Percentiles rank a stretch among this genome's conserved stretches.
Conservation (phyloP, 2,113 vertebrate species). For the Apodemus sylvaticus region DNA sequence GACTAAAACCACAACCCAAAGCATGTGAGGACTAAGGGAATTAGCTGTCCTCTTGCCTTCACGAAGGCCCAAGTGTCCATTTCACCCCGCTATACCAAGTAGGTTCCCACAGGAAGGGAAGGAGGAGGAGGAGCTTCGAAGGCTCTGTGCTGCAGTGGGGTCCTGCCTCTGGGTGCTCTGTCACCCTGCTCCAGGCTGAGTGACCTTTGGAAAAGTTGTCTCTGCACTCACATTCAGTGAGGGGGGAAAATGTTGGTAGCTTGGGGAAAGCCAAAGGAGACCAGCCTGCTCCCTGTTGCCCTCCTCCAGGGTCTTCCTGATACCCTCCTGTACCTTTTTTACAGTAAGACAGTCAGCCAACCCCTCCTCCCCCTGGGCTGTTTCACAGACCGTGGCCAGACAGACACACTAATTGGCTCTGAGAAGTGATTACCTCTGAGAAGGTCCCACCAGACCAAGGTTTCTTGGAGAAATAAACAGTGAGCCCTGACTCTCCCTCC, state of each 20-base stretch:
- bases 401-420: conserved; percentile 63
- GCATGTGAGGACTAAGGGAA: background rate
- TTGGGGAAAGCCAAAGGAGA: background rate
- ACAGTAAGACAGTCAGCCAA: background rate
- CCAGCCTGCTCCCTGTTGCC: no score
- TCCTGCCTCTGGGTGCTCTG: background rate
- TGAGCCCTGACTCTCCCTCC: background rate
- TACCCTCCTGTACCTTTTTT: background rate
- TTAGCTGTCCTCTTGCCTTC: background rate
- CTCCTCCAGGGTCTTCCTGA: background rate
- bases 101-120: background rate
- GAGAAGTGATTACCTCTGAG: conserved; percentile 65
- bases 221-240: no score
- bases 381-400: background rate
- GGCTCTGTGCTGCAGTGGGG: background rate
- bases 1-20: background rate
- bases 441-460: background rate
- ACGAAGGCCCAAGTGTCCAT: background rate
- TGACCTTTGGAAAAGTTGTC: background rate
- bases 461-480: conserved; percentile 50
- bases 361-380: background rate
- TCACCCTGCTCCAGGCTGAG: background rate
- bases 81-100: background rate
- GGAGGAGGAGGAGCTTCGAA: background rate
- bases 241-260: no score